phyloP scores from a whole-genome alignment of 2,888 invertebrate genomes.

The Amblyjoppa proteus region DNA sequence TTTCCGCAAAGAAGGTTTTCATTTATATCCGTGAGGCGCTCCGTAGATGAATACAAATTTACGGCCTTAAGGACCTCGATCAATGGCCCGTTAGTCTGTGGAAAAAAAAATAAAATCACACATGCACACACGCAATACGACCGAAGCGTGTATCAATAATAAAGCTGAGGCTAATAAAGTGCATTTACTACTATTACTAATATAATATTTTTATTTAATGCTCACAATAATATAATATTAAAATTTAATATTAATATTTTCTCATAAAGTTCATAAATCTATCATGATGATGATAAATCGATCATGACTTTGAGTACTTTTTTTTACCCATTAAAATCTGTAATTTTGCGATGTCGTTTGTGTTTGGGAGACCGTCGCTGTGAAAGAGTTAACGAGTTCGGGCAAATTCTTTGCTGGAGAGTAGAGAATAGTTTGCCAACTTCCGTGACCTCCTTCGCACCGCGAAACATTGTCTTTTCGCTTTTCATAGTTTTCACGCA shows the following conservation, averaged over 20 bases:
- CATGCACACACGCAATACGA: no score
- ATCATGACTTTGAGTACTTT: not conserved
- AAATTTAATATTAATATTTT: no score
- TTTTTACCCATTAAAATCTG: not conserved
- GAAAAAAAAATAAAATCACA: no score
- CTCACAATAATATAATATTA: not conserved
- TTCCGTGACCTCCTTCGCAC: conserved; percentile 44
- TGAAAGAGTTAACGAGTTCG: not conserved
- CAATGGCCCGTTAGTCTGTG: no score
- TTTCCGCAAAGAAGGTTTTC: not conserved
- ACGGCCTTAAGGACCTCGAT: no score
- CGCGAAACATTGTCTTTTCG: conserved; percentile 47
- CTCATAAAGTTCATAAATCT: no score
- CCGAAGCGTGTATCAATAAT: no score
- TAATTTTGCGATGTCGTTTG: not conserved
- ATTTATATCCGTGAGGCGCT: no score
- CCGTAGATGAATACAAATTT: no score
- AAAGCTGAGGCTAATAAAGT: no score
- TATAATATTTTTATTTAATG: not conserved
- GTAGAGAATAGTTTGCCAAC: conserved; percentile 6
- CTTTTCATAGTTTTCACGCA: conserved; percentile 39
- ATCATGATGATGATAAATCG: not conserved
- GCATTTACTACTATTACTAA: no score
- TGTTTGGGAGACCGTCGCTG: not conserved
- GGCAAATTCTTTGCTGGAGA: not conserved